Percentiles rank a stretch among this genome's conserved stretches.
phyloP scores from a whole-genome alignment of 1,140 invertebrate species.

The Akabosia matsudoensis region DNA sequence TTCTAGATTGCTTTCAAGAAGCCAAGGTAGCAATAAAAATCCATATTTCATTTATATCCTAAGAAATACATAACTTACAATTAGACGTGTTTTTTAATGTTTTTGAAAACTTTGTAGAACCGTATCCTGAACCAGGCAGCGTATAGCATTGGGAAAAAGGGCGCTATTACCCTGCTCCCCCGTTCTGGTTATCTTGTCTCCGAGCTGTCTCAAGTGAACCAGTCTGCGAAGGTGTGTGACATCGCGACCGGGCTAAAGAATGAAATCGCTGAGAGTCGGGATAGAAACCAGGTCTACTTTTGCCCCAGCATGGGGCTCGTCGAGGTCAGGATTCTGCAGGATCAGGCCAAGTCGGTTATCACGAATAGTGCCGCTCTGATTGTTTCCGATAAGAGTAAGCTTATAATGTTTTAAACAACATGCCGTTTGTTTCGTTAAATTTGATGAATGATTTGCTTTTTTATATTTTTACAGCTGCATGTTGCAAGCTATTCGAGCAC shows the following conservation, averaged over 20 bases:
- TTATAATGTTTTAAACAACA: neutral
- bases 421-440: neutral
- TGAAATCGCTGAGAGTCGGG: constrained; percentile 20
- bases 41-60: too few relatives aligned
- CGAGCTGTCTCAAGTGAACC: constrained; percentile 21
- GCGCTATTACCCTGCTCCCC: neutral
- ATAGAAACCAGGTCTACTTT: constrained; percentile 35
- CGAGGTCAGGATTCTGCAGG: constrained; percentile 34
- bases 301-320: constrained; percentile 33
- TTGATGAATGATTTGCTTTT: neutral
- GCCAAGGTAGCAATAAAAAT: constrained; percentile 33
- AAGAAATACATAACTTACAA: too few relatives aligned
- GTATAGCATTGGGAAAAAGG: constrained; percentile 26
- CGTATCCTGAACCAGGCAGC: constrained; percentile 41
- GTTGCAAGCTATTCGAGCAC: constrained; percentile 44
- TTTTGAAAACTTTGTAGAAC: constrained; percentile 10
- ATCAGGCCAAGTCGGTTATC: constrained; percentile 37
- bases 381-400: constrained; percentile 42
- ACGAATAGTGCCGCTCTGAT: constrained; percentile 32
- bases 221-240: constrained; percentile 25
- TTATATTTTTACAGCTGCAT: constrained; percentile 31
- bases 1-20: constrained; percentile 33
- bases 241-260: constrained; percentile 28
- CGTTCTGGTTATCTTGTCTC: constrained; percentile 29
- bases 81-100: too few relatives aligned